These are phyloP conservation scores for Sylvia borin DNA, from an alignment of 2,797 vertebrate species.

Conservation along the genomic window DNA sequence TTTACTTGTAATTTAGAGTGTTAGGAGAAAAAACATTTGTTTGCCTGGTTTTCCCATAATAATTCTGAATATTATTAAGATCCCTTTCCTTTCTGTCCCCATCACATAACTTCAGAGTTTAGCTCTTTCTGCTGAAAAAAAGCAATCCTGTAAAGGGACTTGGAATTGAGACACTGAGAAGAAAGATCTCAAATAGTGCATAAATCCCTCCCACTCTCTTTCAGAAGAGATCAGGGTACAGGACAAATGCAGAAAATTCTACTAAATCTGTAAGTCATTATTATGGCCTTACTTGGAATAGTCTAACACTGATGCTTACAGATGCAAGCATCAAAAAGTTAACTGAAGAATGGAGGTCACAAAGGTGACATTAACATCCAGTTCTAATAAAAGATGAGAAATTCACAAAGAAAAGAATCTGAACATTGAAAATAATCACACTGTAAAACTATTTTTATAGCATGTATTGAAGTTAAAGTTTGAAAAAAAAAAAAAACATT, in stretches of 20 bases:
- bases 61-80: neutral
- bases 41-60: neutral
- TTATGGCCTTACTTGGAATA: neutral
- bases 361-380: neutral
- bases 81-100: neutral
- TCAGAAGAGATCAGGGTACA: neutral
- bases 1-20: neutral
- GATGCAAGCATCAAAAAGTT: neutral
- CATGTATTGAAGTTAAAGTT: neutral
- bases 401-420: neutral
- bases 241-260: neutral
- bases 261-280: neutral
- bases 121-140: neutral
- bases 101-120: neutral
- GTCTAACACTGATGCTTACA: neutral
- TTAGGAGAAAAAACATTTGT: neutral
- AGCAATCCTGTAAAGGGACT: neutral
- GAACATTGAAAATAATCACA: neutral
- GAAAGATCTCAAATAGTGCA: neutral
- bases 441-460: neutral
- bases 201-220: neutral
- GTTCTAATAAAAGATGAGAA: neutral
- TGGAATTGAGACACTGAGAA: neutral
- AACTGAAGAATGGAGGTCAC: neutral
- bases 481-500: neutral